Conservation (phyloP, 1,140 invertebrate genomes). For the Pararge aegeria region DNA sequence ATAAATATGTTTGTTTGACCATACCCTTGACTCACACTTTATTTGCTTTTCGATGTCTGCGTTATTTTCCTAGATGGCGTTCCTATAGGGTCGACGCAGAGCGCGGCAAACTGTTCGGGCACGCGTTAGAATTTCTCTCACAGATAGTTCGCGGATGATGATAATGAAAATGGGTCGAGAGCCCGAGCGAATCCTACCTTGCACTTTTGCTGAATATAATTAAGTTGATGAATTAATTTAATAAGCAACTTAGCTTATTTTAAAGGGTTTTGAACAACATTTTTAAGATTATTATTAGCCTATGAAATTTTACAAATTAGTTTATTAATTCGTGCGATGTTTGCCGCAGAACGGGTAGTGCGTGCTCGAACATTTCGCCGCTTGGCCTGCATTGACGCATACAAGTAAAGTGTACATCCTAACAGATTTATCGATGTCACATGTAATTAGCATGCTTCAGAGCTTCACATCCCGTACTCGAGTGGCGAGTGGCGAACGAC, state of each 20-base stretch:
- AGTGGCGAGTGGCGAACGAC: slow-evolving; percentile 3
- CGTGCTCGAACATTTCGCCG: neutral
- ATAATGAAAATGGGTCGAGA: too few relatives aligned
- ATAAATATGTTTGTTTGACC: slow-evolving; percentile 55
- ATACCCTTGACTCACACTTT: slow-evolving; percentile 63
- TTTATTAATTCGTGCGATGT: too few relatives aligned
- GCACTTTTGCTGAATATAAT: too few relatives aligned
- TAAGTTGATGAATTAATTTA: too few relatives aligned
- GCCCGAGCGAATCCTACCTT: too few relatives aligned
- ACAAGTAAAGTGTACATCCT: neutral
- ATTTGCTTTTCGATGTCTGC: slow-evolving; percentile 62
- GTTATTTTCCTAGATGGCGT: slow-evolving; percentile 33
- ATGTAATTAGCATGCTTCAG: slow-evolving; percentile 21
- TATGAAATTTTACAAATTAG: too few relatives aligned
- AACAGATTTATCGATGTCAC: slow-evolving; percentile 13
- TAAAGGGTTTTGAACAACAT: too few relatives aligned
- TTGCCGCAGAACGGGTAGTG: too few relatives aligned
- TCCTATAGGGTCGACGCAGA: slow-evolving; percentile 44
- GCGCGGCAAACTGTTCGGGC: neutral
- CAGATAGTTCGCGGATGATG: too few relatives aligned
- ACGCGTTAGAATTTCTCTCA: neutral
- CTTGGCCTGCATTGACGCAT: neutral
- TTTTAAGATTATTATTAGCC: too few relatives aligned
- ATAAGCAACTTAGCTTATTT: too few relatives aligned
- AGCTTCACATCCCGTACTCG: slow-evolving; percentile 19